Base-by-base conservation (phyloP, 2,113 vertebrate genomes). In the Vireo altiloquus region DNA sequence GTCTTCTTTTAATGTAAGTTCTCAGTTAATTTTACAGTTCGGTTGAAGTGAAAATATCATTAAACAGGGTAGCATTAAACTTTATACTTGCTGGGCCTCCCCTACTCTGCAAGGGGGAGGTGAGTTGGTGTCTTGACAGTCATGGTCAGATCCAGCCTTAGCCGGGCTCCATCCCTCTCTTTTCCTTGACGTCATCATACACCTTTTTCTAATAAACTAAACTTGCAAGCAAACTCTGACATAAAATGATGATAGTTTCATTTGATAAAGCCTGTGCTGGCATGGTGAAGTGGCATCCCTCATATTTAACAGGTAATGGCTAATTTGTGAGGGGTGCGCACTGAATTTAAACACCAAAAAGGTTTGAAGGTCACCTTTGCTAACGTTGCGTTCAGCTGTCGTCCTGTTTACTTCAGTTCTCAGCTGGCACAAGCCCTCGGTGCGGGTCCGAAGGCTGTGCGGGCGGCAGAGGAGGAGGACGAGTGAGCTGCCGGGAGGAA, bases 1-100 rank as follows among this genome's bases (percentile, higher is more conserved):
- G 92, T 84, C 69, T 93, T 95, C 94, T 94, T 97, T 94, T 83
- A 96, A 94, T 92, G 61, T 87, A 93, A 96, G 91, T 97, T 96
- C 95, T 92, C 94, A 25, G 65, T 96, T 98, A 97, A 97, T 97
- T 97, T 97, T 96, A 96, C 89, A 96, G 96, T 91, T 89, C 49
- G 78, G 79, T 95, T 82, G 88, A 94, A 96, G 82, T 97, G 93
- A 96, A 95, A 96, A 92, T 93, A 91, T 90, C 86, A 22, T 85
- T 54, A 86, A 87, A 90, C 49, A 77, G 74, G 60, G 50, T 15
- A 25, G 68, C 76, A 33, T 82, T 94, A 93, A 89, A 95, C 91
- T 79, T 89, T 39, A 57, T 84, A 19, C 82, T 76, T 74, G 17
- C 30, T 64, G 82, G 68, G 39, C 47, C 80, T 68, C 60, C 30